phyloP scores from a whole-genome alignment of 2,797 vertebrate genomes.

The Phoeniculus purpureus region DNA sequence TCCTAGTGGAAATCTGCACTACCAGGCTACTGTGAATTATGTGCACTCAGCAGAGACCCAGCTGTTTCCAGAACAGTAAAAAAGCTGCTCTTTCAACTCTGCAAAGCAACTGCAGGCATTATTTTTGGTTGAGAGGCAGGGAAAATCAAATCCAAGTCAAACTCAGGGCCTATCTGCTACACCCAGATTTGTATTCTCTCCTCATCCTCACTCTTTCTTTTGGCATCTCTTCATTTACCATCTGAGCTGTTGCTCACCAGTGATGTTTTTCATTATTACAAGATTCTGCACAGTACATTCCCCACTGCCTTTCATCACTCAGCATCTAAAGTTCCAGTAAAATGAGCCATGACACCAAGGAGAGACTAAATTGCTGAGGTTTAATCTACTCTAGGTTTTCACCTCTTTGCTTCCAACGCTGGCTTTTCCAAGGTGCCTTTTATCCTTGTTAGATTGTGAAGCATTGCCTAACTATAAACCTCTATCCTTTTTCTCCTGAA shows the following conservation, averaged over 20 bases:
- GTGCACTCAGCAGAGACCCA: neutral
- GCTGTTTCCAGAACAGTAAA: neutral
- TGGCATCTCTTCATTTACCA: neutral
- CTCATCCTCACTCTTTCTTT: neutral
- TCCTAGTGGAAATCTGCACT: neutral
- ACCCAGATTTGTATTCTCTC: neutral
- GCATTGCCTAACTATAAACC: neutral
- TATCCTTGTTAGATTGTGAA: neutral
- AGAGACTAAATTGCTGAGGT: neutral
- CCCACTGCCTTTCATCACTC: neutral
- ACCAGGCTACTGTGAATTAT: neutral
- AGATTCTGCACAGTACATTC: neutral
- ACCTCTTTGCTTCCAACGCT: neutral
- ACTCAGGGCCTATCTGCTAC: neutral
- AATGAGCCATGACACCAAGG: neutral
- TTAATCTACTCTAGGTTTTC: neutral
- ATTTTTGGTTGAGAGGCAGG: neutral
- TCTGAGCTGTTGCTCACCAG: neutral
- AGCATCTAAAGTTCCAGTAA: neutral
- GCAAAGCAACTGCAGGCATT: neutral
- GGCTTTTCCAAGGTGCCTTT: neutral
- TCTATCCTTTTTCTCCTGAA: neutral
- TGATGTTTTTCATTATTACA: neutral
- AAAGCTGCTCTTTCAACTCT: neutral
- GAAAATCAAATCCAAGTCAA: neutral